Percentiles rank a stretch among this genome's conserved stretches.
Evolutionary conservation across 2,797 vertebrate species (phyloP).

Genomic region (Sebastes flavidus): DNA sequence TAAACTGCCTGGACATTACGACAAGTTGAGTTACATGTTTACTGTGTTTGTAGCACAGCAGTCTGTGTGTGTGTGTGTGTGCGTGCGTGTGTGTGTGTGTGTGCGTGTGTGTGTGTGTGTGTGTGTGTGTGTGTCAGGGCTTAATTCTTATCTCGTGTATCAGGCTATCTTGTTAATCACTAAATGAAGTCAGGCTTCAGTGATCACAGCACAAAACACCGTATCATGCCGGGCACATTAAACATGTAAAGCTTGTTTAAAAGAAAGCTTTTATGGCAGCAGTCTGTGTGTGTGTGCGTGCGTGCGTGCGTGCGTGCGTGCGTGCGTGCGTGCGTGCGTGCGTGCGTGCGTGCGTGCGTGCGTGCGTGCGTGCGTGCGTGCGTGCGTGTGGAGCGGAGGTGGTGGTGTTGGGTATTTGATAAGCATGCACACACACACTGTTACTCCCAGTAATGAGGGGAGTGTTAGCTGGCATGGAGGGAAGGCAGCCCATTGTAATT

Average conservation of each 20-base stretch:
- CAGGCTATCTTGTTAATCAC: conserved; percentile 12
- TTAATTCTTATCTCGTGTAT: background rate
- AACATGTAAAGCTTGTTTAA: background rate
- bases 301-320: background rate
- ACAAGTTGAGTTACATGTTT: too few species aligned
- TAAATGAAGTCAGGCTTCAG: background rate
- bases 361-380: background rate
- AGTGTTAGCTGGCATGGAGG: conserved; percentile 25
- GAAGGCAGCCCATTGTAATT: conserved; percentile 41
- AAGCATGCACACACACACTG: background rate
- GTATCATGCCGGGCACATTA: background rate
- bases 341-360: background rate
- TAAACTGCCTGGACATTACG: too few species aligned
- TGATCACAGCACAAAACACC: background rate
- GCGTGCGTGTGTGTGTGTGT: too few species aligned
- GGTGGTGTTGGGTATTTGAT: conserved; percentile 14
- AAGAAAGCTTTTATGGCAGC: too few species aligned
- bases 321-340: background rate
- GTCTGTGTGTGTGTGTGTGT: too few species aligned
- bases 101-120: too few species aligned
- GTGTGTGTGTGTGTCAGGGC: too few species aligned
- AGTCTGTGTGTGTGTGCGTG: background rate
- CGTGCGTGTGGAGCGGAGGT: conserved; percentile 1
- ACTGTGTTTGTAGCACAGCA: too few species aligned
- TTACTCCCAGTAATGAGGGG: conserved; percentile 30